Percentiles rank a stretch among this genome's conserved stretches.
These are phyloP conservation scores for Campylorhamphus procurvoides DNA, from an alignment of 2,113 vertebrate species.

Conservation along the genomic window DNA sequence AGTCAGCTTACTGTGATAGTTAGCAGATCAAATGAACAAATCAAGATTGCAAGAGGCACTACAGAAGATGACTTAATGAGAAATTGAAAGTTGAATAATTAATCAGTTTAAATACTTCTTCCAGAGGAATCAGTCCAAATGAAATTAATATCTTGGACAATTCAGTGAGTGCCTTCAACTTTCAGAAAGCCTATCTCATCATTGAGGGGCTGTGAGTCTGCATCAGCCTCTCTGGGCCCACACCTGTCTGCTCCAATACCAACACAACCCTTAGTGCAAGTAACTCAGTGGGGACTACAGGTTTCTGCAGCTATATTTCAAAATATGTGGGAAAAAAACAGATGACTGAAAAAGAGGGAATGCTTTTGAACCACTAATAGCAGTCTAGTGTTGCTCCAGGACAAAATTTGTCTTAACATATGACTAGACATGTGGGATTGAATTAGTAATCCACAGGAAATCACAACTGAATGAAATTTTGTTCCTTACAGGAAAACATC, in stretches of 20 bases:
- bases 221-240: not conserved
- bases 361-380: not conserved
- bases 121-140: not conserved
- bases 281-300: not conserved
- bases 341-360: not conserved
- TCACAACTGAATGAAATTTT: not conserved
- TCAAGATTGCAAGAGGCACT: not conserved
- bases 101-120: not conserved
- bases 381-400: not conserved
- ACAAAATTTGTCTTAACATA: not conserved
- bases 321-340: not conserved
- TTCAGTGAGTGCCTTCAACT: not conserved
- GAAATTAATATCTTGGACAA: not conserved
- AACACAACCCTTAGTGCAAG: not conserved
- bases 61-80: not conserved
- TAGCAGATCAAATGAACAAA: not conserved
- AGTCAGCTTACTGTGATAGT: not conserved
- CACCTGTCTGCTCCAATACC: not conserved
- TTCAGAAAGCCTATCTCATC: not conserved
- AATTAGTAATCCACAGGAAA: not conserved
- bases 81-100: not conserved
- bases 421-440: not conserved
- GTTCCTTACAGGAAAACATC: not conserved
- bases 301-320: not conserved
- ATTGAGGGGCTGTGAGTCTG: not conserved